A percentile compares a stretch with the other conserved stretches of the same genome.
Conservation (phyloP, 2,113 vertebrate species). For the Grammomys surdaster region DNA sequence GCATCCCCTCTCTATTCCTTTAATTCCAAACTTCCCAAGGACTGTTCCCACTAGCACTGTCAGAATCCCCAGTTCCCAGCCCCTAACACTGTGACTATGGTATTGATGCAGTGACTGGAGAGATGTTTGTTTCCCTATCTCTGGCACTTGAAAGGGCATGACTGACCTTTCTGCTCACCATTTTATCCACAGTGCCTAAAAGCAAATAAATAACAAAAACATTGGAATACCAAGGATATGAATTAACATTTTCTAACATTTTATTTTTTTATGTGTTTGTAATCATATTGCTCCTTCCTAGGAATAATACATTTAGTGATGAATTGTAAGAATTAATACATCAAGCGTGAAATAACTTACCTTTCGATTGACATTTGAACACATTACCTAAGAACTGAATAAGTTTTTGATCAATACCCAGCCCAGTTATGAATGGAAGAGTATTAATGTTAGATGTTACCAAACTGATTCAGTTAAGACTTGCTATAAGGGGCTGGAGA, state of each 20-base stretch:
- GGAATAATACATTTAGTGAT: no score
- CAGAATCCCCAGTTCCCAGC: neutral
- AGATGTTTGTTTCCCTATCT: neutral
- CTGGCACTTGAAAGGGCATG: neutral
- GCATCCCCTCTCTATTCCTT: neutral
- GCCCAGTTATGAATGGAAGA: neutral
- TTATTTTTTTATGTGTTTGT: neutral
- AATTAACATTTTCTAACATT: neutral
- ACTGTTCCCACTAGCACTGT: neutral
- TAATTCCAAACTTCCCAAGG: neutral
- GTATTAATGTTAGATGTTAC: neutral
- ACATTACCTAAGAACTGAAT: slow-evolving; percentile 15
- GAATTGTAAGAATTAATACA: no score
- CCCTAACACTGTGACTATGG: neutral
- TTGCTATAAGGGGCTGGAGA: no score
- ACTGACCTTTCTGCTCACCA: neutral
- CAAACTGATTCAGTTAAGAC: neutral
- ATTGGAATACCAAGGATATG: slow-evolving; percentile 8
- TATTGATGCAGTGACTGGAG: neutral
- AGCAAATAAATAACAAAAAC: neutral
- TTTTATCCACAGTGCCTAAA: neutral
- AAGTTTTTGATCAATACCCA: neutral
- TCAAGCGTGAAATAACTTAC: slow-evolving; percentile 26
- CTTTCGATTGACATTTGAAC: slow-evolving; percentile 14
- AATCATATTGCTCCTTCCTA: neutral